Conservation (phyloP, 1,140 invertebrate species). For the Pachyrhynchus sulphureomaculatus region DNA sequence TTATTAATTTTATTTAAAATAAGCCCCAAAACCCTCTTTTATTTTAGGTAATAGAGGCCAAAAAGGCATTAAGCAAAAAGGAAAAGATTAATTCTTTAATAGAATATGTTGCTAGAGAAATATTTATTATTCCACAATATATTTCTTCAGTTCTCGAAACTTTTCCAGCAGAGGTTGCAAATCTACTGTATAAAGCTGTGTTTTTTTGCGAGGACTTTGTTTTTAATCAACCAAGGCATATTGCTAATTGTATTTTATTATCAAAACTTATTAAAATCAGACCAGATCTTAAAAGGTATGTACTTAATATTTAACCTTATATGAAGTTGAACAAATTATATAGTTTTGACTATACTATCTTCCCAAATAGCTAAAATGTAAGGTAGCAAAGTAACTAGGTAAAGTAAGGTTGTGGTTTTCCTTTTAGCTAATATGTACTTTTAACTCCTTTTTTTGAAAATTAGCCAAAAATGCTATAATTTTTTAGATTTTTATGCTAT, state of each 20-base stretch:
- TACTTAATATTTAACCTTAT: conserved; percentile 13
- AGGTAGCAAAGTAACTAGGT: neutral
- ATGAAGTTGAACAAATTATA: too few relatives aligned
- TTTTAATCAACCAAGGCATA: conserved; percentile 29
- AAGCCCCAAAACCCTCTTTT: conserved; percentile 15
- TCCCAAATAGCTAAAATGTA: too few relatives aligned
- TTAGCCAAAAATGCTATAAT: too few relatives aligned
- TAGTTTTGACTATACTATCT: too few relatives aligned
- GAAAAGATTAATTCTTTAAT: conserved; percentile 25
- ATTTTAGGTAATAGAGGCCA: conserved; percentile 8
- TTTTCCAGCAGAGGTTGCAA: conserved; percentile 37
- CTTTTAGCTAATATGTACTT: too few relatives aligned
- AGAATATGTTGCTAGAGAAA: conserved; percentile 34
- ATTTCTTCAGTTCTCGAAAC: conserved; percentile 32
- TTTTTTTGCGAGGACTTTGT: conserved; percentile 19
- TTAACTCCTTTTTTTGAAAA: too few relatives aligned
- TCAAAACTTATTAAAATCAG: conserved; percentile 33
- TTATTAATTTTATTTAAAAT: conserved; percentile 4
- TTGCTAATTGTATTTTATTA: conserved; percentile 36
- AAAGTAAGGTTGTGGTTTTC: neutral
- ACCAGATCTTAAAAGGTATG: conserved; percentile 35
- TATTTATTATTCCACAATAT: conserved; percentile 38
- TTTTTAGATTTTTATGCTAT: too few relatives aligned
- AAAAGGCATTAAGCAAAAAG: conserved; percentile 11
- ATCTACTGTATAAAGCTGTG: conserved; percentile 36